Percentiles rank a stretch among this genome's conserved stretches.
Conservation (phyloP, 2,888 invertebrate genomes). For the Spatulosminthurus flaviceps region DNA sequence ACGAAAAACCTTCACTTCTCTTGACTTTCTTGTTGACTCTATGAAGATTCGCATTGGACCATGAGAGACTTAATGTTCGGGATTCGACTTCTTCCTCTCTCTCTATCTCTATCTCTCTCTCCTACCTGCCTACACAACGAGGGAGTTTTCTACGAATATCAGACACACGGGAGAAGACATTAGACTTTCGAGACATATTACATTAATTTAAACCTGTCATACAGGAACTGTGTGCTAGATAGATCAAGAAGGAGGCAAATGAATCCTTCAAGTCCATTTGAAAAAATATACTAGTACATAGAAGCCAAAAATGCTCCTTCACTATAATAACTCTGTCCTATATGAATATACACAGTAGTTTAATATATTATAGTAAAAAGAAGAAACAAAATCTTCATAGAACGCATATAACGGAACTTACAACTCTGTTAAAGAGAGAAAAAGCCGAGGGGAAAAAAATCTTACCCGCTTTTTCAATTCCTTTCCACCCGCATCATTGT, state of each 20-base stretch:
- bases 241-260: conserved; percentile 19
- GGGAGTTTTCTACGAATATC: neutral
- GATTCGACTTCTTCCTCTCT: too few relatives aligned
- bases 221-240: conserved; percentile 20
- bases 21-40: conserved; percentile 46
- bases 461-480: conserved; percentile 10
- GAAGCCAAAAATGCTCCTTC: too few relatives aligned
- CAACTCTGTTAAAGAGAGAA: neutral
- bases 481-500: conserved; percentile 19
- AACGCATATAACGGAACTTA: neutral
- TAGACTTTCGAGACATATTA: conserved; percentile 28
- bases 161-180: conserved; percentile 19
- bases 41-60: conserved; percentile 45
- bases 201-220: conserved; percentile 38
- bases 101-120: too few relatives aligned
- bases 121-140: conserved; percentile 27
- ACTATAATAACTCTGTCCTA: too few relatives aligned
- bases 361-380: too few relatives aligned
- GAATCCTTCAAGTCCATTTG: too few relatives aligned
- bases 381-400: too few relatives aligned
- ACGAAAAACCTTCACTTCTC: conserved; percentile 42
- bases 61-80: conserved; percentile 30
- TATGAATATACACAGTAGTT: too few relatives aligned
- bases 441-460: neutral
- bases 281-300: too few relatives aligned